Conservation (phyloP, 2,888 invertebrate genomes). For the Bellardia bayeri region DNA sequence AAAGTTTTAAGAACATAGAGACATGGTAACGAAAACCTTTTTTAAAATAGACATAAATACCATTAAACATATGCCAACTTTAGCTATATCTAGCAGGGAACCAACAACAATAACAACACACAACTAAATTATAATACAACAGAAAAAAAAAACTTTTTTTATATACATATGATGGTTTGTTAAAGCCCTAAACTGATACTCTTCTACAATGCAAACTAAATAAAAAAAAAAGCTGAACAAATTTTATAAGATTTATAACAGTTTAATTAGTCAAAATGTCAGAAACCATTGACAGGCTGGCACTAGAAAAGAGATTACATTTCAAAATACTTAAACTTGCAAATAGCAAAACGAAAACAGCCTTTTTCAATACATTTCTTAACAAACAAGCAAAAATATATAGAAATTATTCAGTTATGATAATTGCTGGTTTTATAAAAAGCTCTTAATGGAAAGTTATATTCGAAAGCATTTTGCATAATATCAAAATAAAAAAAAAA, state of each 20-base stretch:
- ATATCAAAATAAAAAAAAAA: too few relatives aligned
- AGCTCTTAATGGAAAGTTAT: too few relatives aligned
- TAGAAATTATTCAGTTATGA: not conserved
- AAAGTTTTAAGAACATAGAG: slow-evolving; percentile 14
- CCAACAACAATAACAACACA: not conserved
- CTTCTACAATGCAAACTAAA: not conserved
- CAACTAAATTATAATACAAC: not conserved
- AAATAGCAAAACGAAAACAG: slow-evolving; percentile 8
- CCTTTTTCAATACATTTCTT: not conserved
- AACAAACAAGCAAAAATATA: too few relatives aligned
- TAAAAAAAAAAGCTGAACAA: slow-evolving; percentile 17
- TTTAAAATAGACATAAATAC: slow-evolving; percentile 74
- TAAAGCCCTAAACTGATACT: slow-evolving; percentile 34
- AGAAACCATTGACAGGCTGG: slow-evolving; percentile 69
- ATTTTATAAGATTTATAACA: slow-evolving; percentile 71
- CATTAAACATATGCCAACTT: slow-evolving; percentile 72
- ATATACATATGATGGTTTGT: slow-evolving; percentile 42
- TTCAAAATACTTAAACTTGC: slow-evolving; percentile 53
- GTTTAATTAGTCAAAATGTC: slow-evolving; percentile 74
- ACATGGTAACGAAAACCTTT: slow-evolving; percentile 48
- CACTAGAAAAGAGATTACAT: slow-evolving; percentile 64
- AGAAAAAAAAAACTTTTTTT: slow-evolving; percentile 32
- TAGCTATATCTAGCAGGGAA: slow-evolving; percentile 30
- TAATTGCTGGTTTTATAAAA: not conserved
- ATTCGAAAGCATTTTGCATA: too few relatives aligned